These are phyloP conservation scores for Eira barbara DNA, from an alignment of 2,113 vertebrate genomes.

Conservation along the genomic window DNA sequence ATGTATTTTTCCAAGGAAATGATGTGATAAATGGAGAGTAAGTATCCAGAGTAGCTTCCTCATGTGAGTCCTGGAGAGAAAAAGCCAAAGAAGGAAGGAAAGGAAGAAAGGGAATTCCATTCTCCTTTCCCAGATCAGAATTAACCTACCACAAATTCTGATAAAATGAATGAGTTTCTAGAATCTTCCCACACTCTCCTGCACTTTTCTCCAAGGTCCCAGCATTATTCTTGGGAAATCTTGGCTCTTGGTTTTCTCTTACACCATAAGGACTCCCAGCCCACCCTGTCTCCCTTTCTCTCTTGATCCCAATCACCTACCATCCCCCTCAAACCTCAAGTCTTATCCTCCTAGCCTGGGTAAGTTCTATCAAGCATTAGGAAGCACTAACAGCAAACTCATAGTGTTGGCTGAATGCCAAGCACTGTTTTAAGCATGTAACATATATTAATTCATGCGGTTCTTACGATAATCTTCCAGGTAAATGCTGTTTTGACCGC, in stretches of 20 bases:
- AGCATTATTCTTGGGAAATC: not conserved
- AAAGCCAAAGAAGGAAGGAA: not conserved
- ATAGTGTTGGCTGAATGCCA: rapidly evolving
- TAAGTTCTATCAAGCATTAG: not conserved
- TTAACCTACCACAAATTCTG: not conserved
- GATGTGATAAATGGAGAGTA: not conserved
- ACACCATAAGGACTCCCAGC: not conserved
- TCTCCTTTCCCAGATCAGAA: not conserved
- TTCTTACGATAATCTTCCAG: not conserved
- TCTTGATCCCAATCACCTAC: not conserved
- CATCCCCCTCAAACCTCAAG: not conserved
- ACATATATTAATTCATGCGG: not conserved
- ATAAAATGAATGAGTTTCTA: not conserved
- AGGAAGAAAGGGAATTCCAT: not conserved
- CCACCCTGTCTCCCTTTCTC: not conserved
- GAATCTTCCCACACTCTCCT: not conserved
- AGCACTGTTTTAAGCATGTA: not conserved
- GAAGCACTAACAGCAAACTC: not conserved
- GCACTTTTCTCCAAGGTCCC: not conserved
- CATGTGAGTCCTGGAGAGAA: not conserved
- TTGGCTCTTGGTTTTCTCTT: not conserved
- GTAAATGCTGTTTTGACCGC: not conserved
- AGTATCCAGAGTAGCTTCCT: not conserved
- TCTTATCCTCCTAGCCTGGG: not conserved
- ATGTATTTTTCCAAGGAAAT: not conserved